Base-by-base conservation (phyloP, 1,140 invertebrate species). In the Drosophila triauraria region DNA sequence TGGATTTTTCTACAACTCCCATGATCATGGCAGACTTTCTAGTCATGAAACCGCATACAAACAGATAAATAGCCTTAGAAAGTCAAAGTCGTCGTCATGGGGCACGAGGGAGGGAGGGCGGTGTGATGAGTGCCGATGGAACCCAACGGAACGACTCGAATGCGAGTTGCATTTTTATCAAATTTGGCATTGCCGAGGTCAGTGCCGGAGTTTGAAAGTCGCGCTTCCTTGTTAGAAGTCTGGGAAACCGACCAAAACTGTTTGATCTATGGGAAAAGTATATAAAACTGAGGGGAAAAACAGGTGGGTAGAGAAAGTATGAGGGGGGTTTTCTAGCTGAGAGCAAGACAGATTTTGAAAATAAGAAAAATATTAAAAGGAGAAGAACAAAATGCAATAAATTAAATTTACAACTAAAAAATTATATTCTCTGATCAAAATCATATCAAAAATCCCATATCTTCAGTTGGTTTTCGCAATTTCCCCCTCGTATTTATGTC, bases 1-100 rank as follows among this genome's bases (percentile, higher is more conserved):
- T 85, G 78, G 25, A 67, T 86, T 67, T 80, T 86, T 70, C 38
- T 69, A 69, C 62, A 54, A 61, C 48, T 77, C 62, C 62, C 48
- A 47, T 47, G 40, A 67, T 42, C 61, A 42, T 40, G 17, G 40
- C 51, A 23, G 67, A 87, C 82, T 86, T 86, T 87, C 82, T 87
- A 86, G 83, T 67, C 79, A 72, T 87, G 70, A 84, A 85, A 50
- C 70, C 23, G 25, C 58, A 56, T 48, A 58, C 53, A 46, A 78
- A 78, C 59, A 40, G 35, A 67, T 64, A 82, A 87, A 87, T 82
- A 75, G 71, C 65, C 79, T 79, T 87, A 82, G 83, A 87, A 86
- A 86, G 82, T 86, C 83, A 75, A 61, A 77, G 63, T 56, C 46
- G 53, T 43, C 38, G 53, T 5, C 20, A 27, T 30, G 42, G 12